Percentiles rank a stretch among this genome's conserved stretches.
These are phyloP conservation scores for Semotilus atromaculatus DNA, from an alignment of 2,797 vertebrate species.

Conservation along the genomic window DNA sequence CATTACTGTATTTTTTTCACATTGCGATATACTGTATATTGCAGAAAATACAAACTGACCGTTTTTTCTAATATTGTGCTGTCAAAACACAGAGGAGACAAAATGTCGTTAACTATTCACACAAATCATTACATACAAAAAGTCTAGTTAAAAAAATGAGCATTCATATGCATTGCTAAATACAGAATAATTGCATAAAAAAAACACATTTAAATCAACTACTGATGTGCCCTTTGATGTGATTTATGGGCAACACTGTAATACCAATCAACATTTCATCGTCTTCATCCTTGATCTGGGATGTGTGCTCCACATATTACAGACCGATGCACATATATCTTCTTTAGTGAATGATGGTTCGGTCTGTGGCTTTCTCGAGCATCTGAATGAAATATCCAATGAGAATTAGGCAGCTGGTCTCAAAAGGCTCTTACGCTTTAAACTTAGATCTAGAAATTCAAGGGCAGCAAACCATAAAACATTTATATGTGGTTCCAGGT, in stretches of 20 bases:
- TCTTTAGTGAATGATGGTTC: conserved; percentile 44
- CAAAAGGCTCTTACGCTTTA: conserved; percentile 34
- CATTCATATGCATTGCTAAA: background rate
- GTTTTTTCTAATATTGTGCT: background rate
- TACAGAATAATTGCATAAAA: background rate
- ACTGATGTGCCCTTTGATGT: conserved; percentile 7
- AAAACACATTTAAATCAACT: background rate
- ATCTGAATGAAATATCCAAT: conserved; percentile 49
- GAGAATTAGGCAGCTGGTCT: conserved; percentile 43
- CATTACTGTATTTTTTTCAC: background rate
- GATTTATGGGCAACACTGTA: conserved; percentile 23
- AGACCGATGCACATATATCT: conserved; percentile 47
- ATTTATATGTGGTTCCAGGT: background rate
- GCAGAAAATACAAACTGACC: background rate
- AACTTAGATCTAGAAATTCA: conserved; percentile 38
- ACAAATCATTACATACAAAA: background rate
- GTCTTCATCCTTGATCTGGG: conserved; percentile 44
- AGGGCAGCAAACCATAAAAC: conserved; percentile 26
- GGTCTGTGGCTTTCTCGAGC: conserved; percentile 26
- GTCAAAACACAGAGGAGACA: background rate
- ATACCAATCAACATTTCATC: conserved; percentile 34
- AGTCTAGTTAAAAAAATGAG: background rate
- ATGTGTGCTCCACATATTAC: conserved; percentile 25
- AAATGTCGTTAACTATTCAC: background rate
- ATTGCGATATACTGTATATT: too few relatives aligned